A percentile compares a stretch with the other conserved stretches of the same genome.
These are phyloP conservation scores for Hydra vulgaris DNA, from an alignment of 30 jellyfish, hydroid and myxozoan species.

Conservation along the genomic window DNA sequence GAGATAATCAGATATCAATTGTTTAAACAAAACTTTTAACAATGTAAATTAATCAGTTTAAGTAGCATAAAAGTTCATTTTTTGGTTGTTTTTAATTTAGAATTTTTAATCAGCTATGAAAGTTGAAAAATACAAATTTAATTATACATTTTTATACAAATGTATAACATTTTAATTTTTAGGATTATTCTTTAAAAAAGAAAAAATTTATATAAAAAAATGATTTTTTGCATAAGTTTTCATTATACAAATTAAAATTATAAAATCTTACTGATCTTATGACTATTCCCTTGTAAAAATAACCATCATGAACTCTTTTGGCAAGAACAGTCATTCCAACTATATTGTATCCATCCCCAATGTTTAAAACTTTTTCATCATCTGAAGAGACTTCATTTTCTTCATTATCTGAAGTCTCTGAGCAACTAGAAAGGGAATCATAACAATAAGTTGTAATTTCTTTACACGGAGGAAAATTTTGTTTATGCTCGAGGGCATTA, in stretches of 20 bases:
- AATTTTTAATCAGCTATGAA: too few species aligned
- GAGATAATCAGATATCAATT: too few species aligned
- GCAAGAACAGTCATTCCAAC: constrained; percentile 52
- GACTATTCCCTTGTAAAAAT: constrained; percentile 44
- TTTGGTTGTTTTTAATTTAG: too few species aligned
- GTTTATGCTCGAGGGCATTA: background rate
- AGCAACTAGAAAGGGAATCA: background rate
- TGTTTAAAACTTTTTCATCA: background rate
- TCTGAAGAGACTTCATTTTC: constrained; percentile 4
- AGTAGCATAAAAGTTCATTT: too few species aligned
- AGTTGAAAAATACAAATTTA: too few species aligned
- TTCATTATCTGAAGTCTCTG: background rate
- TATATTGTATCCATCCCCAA: background rate
- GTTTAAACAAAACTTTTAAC: too few species aligned
- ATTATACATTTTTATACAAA: too few species aligned
- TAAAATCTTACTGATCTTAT: constrained; percentile 28
- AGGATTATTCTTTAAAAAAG: too few species aligned
- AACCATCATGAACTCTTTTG: constrained; percentile 44
- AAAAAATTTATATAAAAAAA: too few species aligned
- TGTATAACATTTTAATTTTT: too few species aligned
- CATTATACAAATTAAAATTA: background rate
- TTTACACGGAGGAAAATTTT: background rate
- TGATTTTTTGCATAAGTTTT: background rate
- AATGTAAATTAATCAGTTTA: too few species aligned
- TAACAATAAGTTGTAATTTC: background rate